These are phyloP conservation scores for Albula glossodonta DNA, from an alignment of 2,113 vertebrate species.

Conservation along the genomic window DNA sequence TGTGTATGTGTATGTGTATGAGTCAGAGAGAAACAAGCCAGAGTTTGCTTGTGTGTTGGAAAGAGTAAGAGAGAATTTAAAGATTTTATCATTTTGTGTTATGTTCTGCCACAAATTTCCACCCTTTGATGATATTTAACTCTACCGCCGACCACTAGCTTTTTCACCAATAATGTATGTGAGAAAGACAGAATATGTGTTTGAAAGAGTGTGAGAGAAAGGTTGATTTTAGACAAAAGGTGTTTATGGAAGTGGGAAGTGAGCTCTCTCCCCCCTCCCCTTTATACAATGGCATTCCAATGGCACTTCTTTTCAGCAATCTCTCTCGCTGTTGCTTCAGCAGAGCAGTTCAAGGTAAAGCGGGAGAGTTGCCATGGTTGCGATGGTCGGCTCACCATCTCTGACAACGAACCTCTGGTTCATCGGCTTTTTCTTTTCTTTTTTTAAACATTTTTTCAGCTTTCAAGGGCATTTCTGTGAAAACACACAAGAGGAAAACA, in stretches of 20 bases:
- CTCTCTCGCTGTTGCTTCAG: slow-evolving; percentile 24
- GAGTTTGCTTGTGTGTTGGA: not conserved
- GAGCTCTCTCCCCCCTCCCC: not conserved
- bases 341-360: slow-evolving; percentile 64
- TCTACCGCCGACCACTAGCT: not conserved
- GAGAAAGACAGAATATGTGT: not conserved
- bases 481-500: slow-evolving; percentile 31
- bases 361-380: slow-evolving; percentile 66
- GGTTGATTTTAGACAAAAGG: not conserved
- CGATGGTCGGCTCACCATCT: slow-evolving; percentile 39
- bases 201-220: not conserved
- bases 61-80: not conserved
- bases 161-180: not conserved
- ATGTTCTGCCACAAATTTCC: not conserved
- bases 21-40: too few relatives aligned
- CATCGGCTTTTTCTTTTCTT: slow-evolving; percentile 30
- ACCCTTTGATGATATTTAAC: not conserved
- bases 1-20: not conserved
- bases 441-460: not conserved
- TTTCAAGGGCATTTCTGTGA: slow-evolving; percentile 42
- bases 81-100: not conserved
- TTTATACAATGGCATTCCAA: not conserved
- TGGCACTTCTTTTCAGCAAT: slow-evolving; percentile 33
- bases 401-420: slow-evolving; percentile 35
- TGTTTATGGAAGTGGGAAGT: slow-evolving; percentile 1